Evolutionary conservation across 2,797 vertebrate genomes (phyloP), one percentile per base, ranked within the genome.

Genomic region (Helicolenus hilgendorfi): DNA sequence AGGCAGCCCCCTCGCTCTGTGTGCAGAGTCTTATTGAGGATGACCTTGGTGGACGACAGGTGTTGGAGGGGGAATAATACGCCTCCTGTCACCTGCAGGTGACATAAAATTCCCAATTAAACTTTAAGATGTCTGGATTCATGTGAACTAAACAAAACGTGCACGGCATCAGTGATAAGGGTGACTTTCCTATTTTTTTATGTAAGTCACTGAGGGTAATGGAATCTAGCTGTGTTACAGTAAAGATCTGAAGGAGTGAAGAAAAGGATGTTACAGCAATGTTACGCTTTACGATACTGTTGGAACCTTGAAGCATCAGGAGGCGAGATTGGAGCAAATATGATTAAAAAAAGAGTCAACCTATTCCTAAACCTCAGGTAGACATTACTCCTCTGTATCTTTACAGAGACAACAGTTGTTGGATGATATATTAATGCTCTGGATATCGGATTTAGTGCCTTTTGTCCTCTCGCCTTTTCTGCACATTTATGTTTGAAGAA

Each of bases 91-190:
- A 95, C 93, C 91, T 86, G 86, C 79, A 94, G 92, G 93, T 95
- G 92, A 95, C 91, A 96, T 96, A 93, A 96, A 96, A 94, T 88
- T 93, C 90, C 94, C 92, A 96, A 97, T 96, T 96, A 96, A 96
- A 96, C 88, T 89, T 95, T 92, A 92, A 89, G 92, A 92, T 89
- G 91, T 84, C 87, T 73, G 79, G 83, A 91, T 94, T 92, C 84
- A 86, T 83, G 87, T 81, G 91, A 93, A 85, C 91, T 84, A 92
- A 93, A 94, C 83, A 90, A 83, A 89, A 95, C 82, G 89, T 95
- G 92, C 4, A 20, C 11, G 35, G 86, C 85, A 94, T 93, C 26
- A 7, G 38, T 58, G 71, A 94, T 88, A 36, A 58, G 80, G 24
- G 26, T 11, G 35, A 70, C 56, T 74, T 75, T 59, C 18, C 45